A percentile compares a stretch with the other conserved stretches of the same genome.
Evolutionary conservation across 2,888 invertebrate species (phyloP).

Genomic region (Cerastis leucographa): DNA sequence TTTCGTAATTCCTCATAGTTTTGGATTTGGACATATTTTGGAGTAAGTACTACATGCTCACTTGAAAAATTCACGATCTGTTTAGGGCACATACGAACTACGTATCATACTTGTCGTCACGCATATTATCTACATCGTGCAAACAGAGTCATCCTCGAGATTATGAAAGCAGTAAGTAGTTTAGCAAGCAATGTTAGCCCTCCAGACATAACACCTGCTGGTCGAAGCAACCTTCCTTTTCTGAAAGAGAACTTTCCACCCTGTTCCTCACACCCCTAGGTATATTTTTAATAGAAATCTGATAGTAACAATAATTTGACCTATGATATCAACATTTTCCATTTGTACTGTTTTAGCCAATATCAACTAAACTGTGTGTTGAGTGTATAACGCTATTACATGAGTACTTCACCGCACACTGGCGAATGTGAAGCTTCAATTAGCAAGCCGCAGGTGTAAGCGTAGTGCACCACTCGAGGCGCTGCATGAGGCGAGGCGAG

Average conservation of each 20-base stretch:
- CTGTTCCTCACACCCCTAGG: no score
- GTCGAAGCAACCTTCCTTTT: background rate
- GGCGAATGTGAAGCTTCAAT: slow-evolving; percentile 76
- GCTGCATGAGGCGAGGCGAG: slow-evolving; percentile 57
- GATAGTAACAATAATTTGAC: no score
- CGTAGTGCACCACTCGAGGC: slow-evolving; percentile 67
- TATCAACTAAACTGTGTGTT: slow-evolving; percentile 1
- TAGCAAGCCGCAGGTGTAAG: slow-evolving; percentile 74
- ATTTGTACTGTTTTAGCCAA: background rate
- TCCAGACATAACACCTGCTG: background rate
- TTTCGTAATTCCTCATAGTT: no score
- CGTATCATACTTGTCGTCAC: background rate
- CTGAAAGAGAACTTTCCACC: no score
- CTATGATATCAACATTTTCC: no score
- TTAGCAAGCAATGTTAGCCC: background rate
- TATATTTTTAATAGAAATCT: no score
- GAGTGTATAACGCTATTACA: slow-evolving; percentile 51
- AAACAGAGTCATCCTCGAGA: background rate
- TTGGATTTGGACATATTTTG: no score
- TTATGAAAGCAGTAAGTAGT: background rate
- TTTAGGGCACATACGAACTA: background rate
- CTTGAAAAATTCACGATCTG: no score
- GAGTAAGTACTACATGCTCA: no score
- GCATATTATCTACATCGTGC: background rate
- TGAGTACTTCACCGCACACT: slow-evolving; percentile 45